Evolutionary conservation across 2,888 invertebrate species (phyloP).

Genomic region (Tenthredo notha): DNA sequence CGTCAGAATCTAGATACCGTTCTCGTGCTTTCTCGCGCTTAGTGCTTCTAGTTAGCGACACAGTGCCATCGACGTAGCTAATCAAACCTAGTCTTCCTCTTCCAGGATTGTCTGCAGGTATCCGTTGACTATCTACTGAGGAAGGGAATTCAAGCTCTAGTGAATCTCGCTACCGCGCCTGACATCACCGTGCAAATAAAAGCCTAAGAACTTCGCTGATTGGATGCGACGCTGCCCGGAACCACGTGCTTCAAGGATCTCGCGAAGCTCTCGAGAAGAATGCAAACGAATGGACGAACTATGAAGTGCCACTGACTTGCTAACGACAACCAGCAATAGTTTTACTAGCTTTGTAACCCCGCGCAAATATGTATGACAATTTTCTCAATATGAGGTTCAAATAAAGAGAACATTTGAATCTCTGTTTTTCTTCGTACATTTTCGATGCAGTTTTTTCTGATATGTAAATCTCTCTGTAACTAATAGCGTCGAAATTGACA

Average conservation of each 20-base stretch:
- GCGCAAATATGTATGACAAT: not conserved
- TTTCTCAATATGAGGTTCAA: not conserved
- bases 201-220: constrained; percentile 39
- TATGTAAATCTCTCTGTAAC: not conserved
- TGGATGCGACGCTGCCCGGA: constrained; percentile 11
- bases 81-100: constrained; percentile 36
- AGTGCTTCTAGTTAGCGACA: constrained; percentile 36
- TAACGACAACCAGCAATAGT: not conserved
- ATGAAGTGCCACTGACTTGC: not conserved
- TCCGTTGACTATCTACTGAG: not conserved
- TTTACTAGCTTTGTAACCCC: not conserved
- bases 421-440: not conserved
- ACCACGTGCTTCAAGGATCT: constrained; percentile 22
- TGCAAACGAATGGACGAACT: constrained; percentile 34
- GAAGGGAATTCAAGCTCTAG: constrained; percentile 31
- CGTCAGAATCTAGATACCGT: not conserved
- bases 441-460: not conserved
- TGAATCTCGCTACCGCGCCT: not conserved
- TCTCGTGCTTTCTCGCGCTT: not conserved
- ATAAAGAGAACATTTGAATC: not conserved
- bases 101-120: constrained; percentile 37
- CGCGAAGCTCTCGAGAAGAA: constrained; percentile 5
- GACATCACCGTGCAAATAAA: constrained; percentile 32
- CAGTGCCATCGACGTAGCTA: constrained; percentile 38
- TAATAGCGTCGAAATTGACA: not conserved